Evolutionary conservation across 2,888 invertebrate genomes (phyloP), one percentile per base, ranked within the genome.

Genomic region (Tetramorium bicarinatum): DNA sequence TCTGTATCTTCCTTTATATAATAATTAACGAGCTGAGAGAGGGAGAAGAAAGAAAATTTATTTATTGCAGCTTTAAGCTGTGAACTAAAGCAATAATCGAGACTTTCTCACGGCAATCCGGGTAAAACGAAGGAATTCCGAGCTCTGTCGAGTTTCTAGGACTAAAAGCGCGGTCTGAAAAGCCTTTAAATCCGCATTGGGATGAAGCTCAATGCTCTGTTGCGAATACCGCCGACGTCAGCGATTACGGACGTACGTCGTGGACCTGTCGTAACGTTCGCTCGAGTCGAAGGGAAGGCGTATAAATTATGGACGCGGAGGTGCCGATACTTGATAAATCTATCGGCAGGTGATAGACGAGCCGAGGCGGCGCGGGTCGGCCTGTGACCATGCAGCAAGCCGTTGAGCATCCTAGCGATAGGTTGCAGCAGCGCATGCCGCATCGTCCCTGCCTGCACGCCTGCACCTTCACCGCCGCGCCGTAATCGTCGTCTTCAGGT

Each of bases 251-350:
- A 88, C 82, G 83, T 83, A 88, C 88, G 90, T 88, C 88, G 88
- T 67, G 81, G 80, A 74, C 9, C 84, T 87, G 87, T 85, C 87
- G 81, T 83, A 74, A 71, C 81, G 72, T 83, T 69, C 72, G 86
- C 87, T 87, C 80, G 86, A 87, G 85, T 85, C 85, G 62, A 69
- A 52, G 83, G 85, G 71, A 88, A 87, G 89, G 90, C 88, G 87
- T 90, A 92, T 92, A 92, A 92, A 92, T 92, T 89, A 89, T 88
- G 85, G 87, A 88, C 90, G 89, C 86, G 91, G 91, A 93, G 91
- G 93, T 93, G 93, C 91, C 93, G 92, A 93, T 92, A 91, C 92
- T 90, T 93, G 93, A 93, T 93, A 93, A 93, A 93, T 93, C 92
- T 92, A 93, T 93, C 92, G 85, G 81, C 81, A 84, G 87, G 92